Conservation (phyloP, 2,113 vertebrate genomes). For the Eira barbara region DNA sequence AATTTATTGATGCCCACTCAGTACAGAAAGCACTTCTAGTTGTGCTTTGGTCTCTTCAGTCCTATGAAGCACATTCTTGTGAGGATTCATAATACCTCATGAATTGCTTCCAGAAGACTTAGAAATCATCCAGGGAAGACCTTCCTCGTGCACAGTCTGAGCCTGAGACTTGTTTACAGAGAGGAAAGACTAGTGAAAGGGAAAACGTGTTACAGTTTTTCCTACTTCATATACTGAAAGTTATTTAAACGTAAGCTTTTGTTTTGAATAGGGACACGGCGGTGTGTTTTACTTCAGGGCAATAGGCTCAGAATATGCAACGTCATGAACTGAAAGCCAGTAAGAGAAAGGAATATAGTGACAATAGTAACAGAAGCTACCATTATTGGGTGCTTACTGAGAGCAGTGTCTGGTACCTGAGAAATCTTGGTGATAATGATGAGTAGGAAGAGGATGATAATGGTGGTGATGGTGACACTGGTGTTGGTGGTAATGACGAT, state of each 20-base stretch:
- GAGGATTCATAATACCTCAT: not conserved
- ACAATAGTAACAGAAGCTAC: not conserved
- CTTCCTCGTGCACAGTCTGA: not conserved
- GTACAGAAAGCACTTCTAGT: not conserved
- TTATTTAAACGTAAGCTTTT: not conserved
- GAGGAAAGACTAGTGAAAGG: not conserved
- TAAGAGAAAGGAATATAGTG: not conserved
- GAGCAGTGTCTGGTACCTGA: not conserved
- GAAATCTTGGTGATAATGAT: not conserved
- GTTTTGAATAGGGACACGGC: not conserved
- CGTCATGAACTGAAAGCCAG: constrained; percentile 11
- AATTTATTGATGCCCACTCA: not conserved
- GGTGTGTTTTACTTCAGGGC: not conserved
- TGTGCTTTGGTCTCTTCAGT: not conserved
- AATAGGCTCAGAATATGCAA: constrained; percentile 1
- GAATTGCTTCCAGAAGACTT: not conserved
- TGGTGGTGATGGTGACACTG: not conserved
- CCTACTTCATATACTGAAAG: not conserved
- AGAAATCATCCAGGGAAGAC: not conserved
- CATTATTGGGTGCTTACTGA: not conserved
- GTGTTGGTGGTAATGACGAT: not conserved
- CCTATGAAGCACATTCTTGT: not conserved
- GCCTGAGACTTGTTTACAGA: not conserved
- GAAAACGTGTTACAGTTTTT: not conserved
- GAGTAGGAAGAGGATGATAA: not conserved